These are phyloP conservation scores for Didymodactylos carnosus DNA, from an alignment of 2,888 invertebrate genomes.

Conservation along the genomic window DNA sequence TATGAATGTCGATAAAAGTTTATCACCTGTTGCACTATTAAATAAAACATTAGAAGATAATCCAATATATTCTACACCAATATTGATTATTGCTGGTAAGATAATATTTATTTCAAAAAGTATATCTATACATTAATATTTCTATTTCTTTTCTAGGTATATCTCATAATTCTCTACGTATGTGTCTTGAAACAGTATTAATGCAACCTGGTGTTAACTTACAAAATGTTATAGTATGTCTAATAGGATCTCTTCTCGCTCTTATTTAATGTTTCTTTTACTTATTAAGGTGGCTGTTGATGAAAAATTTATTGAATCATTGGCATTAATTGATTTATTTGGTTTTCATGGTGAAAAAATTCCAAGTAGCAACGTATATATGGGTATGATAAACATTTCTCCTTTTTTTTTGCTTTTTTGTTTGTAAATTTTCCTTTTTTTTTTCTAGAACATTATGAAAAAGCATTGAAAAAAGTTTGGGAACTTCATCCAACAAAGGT, in stretches of 20 bases:
- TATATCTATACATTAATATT: no score
- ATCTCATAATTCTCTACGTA: constrained; percentile 32
- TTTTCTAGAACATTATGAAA: background rate
- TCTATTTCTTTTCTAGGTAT: constrained; percentile 22
- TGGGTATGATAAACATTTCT: constrained; percentile 19
- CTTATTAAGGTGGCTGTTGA: constrained; percentile 19
- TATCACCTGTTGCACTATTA: constrained; percentile 27
- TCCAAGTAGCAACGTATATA: constrained; percentile 25
- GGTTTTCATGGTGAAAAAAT: constrained; percentile 28
- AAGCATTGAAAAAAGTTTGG: background rate
- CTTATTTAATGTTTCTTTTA: background rate
- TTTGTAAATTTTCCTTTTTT: background rate
- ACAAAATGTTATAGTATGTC: constrained; percentile 33
- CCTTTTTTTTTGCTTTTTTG: no score
- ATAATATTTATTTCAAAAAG: background rate
- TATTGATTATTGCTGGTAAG: constrained; percentile 32
- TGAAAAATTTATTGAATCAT: constrained; percentile 33
- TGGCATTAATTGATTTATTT: constrained; percentile 31
- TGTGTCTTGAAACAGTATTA: constrained; percentile 37
- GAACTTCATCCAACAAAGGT: background rate
- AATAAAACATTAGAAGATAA: constrained; percentile 27
- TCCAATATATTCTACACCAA: constrained; percentile 33
- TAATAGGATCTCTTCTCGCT: background rate
- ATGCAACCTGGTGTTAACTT: constrained; percentile 39
- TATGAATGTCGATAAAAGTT: constrained; percentile 28